Evolutionary conservation across 2,113 vertebrate species (phyloP), one percentile per base, ranked within the genome.

Genomic region (Rutilus rutilus): DNA sequence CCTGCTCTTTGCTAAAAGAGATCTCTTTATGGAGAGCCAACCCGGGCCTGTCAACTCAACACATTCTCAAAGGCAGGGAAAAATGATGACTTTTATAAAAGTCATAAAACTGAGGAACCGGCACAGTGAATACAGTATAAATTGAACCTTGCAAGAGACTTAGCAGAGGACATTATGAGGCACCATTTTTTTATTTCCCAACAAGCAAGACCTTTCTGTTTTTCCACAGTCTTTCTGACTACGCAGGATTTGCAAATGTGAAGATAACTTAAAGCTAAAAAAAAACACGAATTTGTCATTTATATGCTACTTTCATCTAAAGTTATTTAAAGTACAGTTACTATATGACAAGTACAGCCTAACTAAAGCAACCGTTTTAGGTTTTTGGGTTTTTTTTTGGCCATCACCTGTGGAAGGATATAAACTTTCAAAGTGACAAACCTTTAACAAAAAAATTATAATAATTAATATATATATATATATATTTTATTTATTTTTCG

Each of bases 51-150:
- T 87, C 85, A 89, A 87, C 84, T 84, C 33, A 33, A 85, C 69
- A 67, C 78, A 82, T 85, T 78, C 74, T 60, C 60, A 62, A 77
- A 50, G 52, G 79, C 75, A 47, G 17, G 14, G 82, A 77, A 64
- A 86, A 86, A 81, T 76, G 15, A 86, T 86, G 69, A 87, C 84
- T 85, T 85, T 86, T 71, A 82, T 83, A 85, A 84, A 86, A 85
- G 62, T 82, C 73, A 42, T 76, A 85, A 88, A 84, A 87, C 74
- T 78, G 74, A 45, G 78, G 65, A 87, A 75, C 83, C 36, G 50
- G 8, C 78, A 60, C 78, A 60, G 60, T 69, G 52, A 73, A 82
- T 76, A 86, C 39, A 74, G 85, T 62, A 52, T 82, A 82, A 69
- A 82, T 67, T 82, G 79, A 67, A 80, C 79, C 79, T 50, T 69